Conservation (phyloP, 2,113 vertebrate species). For the Mobula hypostoma region DNA sequence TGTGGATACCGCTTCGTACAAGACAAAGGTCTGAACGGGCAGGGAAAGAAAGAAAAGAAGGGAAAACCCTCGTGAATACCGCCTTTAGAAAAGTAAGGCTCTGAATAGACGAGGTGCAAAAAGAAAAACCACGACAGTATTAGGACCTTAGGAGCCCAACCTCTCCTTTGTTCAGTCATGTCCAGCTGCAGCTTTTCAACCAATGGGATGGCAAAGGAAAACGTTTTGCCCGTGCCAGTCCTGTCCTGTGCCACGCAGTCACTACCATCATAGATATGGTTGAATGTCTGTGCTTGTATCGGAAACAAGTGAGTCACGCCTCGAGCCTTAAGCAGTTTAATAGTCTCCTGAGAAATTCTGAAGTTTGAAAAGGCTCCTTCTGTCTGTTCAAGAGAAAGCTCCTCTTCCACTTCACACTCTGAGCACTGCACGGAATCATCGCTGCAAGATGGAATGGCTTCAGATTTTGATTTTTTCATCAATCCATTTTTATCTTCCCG, state of each 20-base stretch:
- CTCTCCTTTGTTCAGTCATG: constrained; percentile 53
- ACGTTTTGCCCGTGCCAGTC: constrained; percentile 93
- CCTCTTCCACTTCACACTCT: constrained; percentile 41
- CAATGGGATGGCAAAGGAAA: constrained; percentile 87
- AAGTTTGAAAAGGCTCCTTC: constrained; percentile 68
- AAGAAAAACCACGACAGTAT: no score
- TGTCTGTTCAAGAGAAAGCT: constrained; percentile 57
- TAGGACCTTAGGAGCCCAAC: constrained; percentile 76
- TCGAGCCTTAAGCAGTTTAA: constrained; percentile 66
- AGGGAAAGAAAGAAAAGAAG: no score
- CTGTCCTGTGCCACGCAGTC: constrained; percentile 88
- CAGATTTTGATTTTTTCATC: constrained; percentile 38
- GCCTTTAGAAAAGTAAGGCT: no score
- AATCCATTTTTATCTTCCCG: constrained; percentile 38
- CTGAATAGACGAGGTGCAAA: no score
- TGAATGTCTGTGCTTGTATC: constrained; percentile 84
- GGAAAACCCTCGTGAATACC: no score
- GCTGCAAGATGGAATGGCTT: constrained; percentile 42
- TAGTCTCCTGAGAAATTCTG: constrained; percentile 58
- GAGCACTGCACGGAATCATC: constrained; percentile 45
- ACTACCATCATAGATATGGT: constrained; percentile 75
- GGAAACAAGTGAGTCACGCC: constrained; percentile 86
- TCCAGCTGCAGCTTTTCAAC: constrained; percentile 73
- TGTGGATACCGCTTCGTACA: no score
- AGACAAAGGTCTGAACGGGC: no score